Conservation (phyloP, 2,888 invertebrate genomes). For the Pollenia amentaria region DNA sequence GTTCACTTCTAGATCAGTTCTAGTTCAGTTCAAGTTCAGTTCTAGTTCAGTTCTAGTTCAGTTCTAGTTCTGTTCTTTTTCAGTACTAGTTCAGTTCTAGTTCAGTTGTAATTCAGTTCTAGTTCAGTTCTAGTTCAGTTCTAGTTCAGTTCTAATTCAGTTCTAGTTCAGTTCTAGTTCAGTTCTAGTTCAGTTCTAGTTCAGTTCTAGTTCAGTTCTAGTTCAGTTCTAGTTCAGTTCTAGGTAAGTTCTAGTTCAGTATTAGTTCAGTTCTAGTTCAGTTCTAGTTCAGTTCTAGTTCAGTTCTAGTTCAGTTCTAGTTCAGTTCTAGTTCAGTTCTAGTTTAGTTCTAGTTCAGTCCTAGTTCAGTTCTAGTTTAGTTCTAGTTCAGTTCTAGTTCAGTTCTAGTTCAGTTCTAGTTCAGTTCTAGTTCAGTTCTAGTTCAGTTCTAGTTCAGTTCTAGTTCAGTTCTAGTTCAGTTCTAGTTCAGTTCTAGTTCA, state of each 20-base stretch:
- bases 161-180: not conserved
- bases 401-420: not conserved
- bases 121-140: constrained; percentile 9
- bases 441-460: not conserved
- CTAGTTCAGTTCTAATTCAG: not conserved
- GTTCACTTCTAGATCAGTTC: not conserved
- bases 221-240: constrained; percentile 1
- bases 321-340: not conserved
- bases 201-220: not conserved
- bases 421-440: not conserved
- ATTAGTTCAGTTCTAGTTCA: not conserved
- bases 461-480: not conserved
- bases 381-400: constrained; percentile 13
- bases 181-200: not conserved
- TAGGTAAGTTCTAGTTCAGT: not conserved
- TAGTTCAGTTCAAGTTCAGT: constrained; percentile 5
- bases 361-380: constrained; percentile 2
- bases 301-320: too few relatives aligned
- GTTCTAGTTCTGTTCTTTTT: not conserved
- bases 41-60: constrained; percentile 10
- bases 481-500: not conserved
- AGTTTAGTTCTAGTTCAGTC: constrained; percentile 1
- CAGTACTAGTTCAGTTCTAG: constrained; percentile 5
- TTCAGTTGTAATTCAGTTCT: constrained; percentile 4
- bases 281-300: not conserved